These are phyloP conservation scores for Xylophagus ater DNA, from an alignment of 2,888 invertebrate genomes.

Conservation along the genomic window DNA sequence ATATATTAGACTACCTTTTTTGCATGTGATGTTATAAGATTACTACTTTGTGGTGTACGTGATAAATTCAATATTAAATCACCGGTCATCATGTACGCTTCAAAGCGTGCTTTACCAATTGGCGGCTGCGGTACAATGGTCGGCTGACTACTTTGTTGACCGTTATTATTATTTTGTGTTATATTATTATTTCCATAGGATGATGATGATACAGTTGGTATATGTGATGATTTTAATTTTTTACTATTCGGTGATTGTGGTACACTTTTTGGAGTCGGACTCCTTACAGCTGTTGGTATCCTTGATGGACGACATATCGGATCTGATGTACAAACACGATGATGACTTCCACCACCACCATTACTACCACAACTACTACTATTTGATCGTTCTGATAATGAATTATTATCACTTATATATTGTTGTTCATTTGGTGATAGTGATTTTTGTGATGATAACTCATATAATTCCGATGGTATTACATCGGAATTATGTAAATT, in stretches of 20 bases:
- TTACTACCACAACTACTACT: too few relatives aligned
- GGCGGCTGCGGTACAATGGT: conserved; percentile 23
- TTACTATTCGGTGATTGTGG: conserved; percentile 37
- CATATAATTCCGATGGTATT: conserved; percentile 42
- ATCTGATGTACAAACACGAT: conserved; percentile 22
- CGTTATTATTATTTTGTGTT: conserved; percentile 16
- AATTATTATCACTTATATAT: conserved; percentile 2
- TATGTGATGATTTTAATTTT: conserved; percentile 35
- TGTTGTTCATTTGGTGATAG: conserved; percentile 18
- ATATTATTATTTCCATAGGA: conserved; percentile 21
- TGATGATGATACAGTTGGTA: conserved; percentile 31
- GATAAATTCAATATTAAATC: conserved; percentile 90
- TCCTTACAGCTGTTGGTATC: conserved; percentile 45
- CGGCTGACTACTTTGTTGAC: conserved; percentile 12
- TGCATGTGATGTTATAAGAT: conserved; percentile 44
- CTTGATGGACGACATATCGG: conserved; percentile 41
- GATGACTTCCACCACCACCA: too few relatives aligned
- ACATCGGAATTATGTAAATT: conserved; percentile 42
- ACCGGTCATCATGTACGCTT: conserved; percentile 96
- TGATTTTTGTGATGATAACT: conserved; percentile 25
- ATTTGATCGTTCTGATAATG: conserved; percentile 16
- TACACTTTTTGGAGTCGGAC: conserved; percentile 29
- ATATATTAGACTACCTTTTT: conserved; percentile 39
- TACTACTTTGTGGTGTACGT: conserved; percentile 58
- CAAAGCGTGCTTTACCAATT: conserved; percentile 50